phyloP scores from a whole-genome alignment of 2,113 vertebrate genomes.

The Cynocephalus volans region DNA sequence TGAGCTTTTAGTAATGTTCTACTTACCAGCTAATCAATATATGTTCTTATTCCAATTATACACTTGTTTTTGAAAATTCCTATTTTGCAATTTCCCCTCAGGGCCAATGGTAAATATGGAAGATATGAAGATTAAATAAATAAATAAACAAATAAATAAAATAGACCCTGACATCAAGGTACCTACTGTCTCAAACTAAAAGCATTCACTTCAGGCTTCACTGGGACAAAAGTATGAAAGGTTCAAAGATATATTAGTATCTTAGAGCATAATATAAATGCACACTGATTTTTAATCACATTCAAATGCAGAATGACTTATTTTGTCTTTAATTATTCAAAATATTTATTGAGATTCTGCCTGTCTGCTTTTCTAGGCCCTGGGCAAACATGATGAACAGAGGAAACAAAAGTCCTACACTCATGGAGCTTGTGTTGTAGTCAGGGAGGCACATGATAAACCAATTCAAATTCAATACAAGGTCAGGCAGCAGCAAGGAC shows the following conservation, averaged over 20 bases:
- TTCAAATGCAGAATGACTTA: not conserved
- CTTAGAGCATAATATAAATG: not conserved
- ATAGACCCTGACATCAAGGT: not conserved
- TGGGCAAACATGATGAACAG: not conserved
- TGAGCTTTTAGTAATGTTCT: not conserved
- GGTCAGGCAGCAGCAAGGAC: not conserved
- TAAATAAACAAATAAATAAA: not conserved
- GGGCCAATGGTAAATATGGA: not conserved
- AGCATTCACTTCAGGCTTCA: not conserved
- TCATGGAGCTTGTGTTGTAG: not conserved
- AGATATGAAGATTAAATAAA: slow-evolving; percentile 27
- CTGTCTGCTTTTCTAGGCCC: not conserved
- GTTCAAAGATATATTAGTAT: not conserved
- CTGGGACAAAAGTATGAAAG: not conserved
- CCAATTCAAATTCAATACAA: not conserved
- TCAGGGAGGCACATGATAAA: not conserved
- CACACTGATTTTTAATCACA: not conserved
- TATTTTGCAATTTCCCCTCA: not conserved
- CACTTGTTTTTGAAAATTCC: not conserved
- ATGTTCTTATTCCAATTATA: not conserved
- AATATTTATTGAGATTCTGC: not conserved
- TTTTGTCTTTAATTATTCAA: not conserved
- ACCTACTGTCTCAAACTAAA: not conserved
- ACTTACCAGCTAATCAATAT: not conserved
- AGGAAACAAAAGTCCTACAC: no score